These are phyloP conservation scores for Caradrina clavipalpis DNA, from an alignment of 2,888 invertebrate species.

Conservation along the genomic window DNA sequence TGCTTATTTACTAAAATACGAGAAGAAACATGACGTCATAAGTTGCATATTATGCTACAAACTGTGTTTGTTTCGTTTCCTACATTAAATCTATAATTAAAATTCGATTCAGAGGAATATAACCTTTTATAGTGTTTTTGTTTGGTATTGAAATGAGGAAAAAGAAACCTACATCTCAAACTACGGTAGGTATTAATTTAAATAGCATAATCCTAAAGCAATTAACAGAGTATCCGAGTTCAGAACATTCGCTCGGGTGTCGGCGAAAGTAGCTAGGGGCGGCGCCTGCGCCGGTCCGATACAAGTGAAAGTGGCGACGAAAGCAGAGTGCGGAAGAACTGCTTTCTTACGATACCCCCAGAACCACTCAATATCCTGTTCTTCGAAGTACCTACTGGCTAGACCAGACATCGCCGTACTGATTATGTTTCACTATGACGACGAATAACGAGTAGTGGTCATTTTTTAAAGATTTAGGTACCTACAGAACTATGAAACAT, in stretches of 20 bases:
- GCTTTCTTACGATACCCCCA: conserved; percentile 68
- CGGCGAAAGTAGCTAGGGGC: conserved; percentile 71
- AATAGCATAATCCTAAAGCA: conserved; percentile 11
- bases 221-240: conserved; percentile 55
- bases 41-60: too few relatives aligned
- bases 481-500: too few relatives aligned
- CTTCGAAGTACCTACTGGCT: conserved; percentile 20
- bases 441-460: background rate
- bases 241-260: conserved; percentile 48
- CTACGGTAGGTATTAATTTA: too few relatives aligned
- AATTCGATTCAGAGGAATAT: too few relatives aligned
- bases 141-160: too few relatives aligned
- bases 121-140: too few relatives aligned
- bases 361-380: conserved; percentile 66
- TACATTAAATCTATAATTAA: too few relatives aligned
- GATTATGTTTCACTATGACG: background rate
- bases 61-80: too few relatives aligned
- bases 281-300: conserved; percentile 63
- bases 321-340: conserved; percentile 70
- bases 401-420: background rate
- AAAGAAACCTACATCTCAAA: too few relatives aligned
- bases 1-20: too few relatives aligned
- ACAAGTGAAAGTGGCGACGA: conserved; percentile 76
- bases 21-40: background rate
- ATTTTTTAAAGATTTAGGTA: background rate